Evolutionary conservation across 2,113 vertebrate genomes (phyloP).

Genomic region (Mugil cephalus): DNA sequence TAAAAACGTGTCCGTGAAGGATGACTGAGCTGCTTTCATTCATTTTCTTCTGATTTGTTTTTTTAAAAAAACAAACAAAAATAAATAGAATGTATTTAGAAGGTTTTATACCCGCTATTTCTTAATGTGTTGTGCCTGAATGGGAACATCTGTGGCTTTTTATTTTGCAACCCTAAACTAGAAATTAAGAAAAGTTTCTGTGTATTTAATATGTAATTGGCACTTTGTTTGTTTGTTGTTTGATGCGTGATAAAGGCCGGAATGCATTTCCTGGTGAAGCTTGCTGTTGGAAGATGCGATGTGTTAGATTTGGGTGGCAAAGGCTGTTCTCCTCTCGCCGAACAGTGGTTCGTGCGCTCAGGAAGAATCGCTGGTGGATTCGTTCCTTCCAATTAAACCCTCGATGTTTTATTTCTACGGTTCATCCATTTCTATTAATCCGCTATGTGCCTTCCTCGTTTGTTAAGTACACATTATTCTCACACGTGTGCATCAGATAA

Average conservation of each 20-base stretch:
- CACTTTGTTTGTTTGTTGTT: background rate
- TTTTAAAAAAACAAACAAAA: background rate
- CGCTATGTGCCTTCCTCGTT: background rate
- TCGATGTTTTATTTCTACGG: background rate
- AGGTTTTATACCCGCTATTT: background rate
- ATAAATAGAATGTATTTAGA: background rate
- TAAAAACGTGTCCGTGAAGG: background rate
- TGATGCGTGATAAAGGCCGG: background rate
- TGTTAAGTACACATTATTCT: background rate
- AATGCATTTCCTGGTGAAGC: conserved; percentile 20
- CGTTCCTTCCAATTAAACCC: background rate
- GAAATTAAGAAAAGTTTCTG: background rate
- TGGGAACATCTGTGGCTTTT: background rate
- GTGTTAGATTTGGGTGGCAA: background rate
- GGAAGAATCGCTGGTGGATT: background rate
- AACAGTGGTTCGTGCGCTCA: conserved; percentile 9
- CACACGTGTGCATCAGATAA: background rate
- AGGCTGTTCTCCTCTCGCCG: background rate
- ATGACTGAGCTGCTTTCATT: background rate
- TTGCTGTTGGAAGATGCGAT: conserved; percentile 9
- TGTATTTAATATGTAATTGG: background rate
- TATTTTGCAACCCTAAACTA: background rate
- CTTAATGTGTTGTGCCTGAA: background rate
- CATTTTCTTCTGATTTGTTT: background rate
- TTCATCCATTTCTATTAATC: background rate